Percentiles rank a stretch among this genome's conserved stretches.
phyloP scores from a whole-genome alignment of 2,888 invertebrate genomes.

The Buathra laborator region DNA sequence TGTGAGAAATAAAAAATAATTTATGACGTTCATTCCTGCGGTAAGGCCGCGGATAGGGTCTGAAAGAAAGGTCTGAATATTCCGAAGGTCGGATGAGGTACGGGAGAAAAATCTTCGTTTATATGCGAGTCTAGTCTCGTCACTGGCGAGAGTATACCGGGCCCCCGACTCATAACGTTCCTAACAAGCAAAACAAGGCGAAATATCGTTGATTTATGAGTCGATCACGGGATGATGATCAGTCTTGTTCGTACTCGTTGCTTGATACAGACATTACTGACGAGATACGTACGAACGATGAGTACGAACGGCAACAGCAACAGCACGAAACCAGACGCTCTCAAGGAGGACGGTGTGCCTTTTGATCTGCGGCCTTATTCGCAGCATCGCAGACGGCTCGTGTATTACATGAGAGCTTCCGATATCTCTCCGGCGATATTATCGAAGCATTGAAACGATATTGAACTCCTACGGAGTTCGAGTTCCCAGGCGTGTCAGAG shows the following conservation, averaged over 20 bases:
- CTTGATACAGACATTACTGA: constrained; percentile 68
- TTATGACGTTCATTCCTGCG: constrained; percentile 43
- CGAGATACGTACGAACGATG: constrained; percentile 36
- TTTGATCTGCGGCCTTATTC: constrained; percentile 56
- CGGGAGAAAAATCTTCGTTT: constrained; percentile 38
- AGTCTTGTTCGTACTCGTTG: constrained; percentile 39
- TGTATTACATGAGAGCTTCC: constrained; percentile 11
- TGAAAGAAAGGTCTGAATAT: constrained; percentile 65
- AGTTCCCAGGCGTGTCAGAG: constrained; percentile 50
- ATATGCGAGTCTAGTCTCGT: constrained; percentile 30
- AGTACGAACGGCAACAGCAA: constrained; percentile 30
- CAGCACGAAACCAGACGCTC: constrained; percentile 23
- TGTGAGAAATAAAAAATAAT: constrained; percentile 51
- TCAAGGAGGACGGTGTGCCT: constrained; percentile 50
- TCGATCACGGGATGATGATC: constrained; percentile 66
- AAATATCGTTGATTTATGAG: constrained; percentile 79
- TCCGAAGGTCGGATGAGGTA: constrained; percentile 54
- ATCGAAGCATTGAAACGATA: constrained; percentile 39
- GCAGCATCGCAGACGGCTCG: not conserved
- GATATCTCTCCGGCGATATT: constrained; percentile 38
- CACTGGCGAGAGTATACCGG: not conserved
- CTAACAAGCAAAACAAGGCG: constrained; percentile 81
- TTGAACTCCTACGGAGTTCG: constrained; percentile 24
- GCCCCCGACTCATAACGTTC: constrained; percentile 69
- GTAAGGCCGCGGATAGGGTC: constrained; percentile 3